phyloP scores from a whole-genome alignment of 2,113 vertebrate genomes.

The Acrocephalus arundinaceus region DNA sequence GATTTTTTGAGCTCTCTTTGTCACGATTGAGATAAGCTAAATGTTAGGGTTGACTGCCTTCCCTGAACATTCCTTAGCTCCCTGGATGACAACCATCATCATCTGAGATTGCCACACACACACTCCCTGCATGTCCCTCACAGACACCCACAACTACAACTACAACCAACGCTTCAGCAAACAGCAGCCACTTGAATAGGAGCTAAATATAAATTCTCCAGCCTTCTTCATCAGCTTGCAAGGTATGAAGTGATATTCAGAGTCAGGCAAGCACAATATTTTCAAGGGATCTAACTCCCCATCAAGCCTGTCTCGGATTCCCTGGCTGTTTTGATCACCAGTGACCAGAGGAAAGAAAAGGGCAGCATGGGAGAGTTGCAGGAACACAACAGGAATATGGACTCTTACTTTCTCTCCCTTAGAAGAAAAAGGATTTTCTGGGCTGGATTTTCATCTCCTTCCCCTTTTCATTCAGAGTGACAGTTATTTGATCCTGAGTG shows the following conservation, averaged over 20 bases:
- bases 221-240: background rate
- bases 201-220: background rate
- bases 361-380: background rate
- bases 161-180: background rate
- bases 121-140: accelerated
- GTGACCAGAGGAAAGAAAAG: background rate
- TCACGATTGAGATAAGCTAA: background rate
- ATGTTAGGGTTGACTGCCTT: background rate
- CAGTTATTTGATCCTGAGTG: background rate
- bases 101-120: background rate
- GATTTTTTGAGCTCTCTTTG: background rate
- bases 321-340: background rate
- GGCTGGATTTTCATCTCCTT: background rate
- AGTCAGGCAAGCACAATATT: background rate
- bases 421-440: background rate
- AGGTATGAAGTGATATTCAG: background rate
- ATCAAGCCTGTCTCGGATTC: background rate
- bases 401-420: background rate
- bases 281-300: background rate
- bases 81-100: background rate
- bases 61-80: background rate
- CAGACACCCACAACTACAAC: too few relatives aligned
- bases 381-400: background rate
- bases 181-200: background rate
- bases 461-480: background rate